Evolutionary conservation across 2,113 vertebrate species (phyloP).

Genomic region (Syngnathus floridae): DNA sequence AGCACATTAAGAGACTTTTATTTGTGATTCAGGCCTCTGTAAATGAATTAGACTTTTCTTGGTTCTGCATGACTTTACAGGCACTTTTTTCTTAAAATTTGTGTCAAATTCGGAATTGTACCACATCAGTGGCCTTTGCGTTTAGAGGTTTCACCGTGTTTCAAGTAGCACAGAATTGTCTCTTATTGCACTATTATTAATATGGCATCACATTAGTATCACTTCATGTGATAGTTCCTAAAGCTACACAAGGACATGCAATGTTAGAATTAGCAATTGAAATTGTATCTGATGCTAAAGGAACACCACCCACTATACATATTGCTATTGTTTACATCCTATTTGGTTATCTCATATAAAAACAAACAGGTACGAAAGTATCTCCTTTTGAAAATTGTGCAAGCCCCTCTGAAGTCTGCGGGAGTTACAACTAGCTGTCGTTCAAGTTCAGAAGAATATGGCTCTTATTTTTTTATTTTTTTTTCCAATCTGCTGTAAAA

Average conservation of each 20-base stretch:
- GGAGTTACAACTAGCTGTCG: conserved; percentile 18
- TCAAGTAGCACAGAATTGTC: neutral
- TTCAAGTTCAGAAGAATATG: conserved; percentile 38
- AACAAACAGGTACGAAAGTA: conserved; percentile 17
- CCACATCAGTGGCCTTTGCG: neutral
- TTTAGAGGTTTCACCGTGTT: neutral
- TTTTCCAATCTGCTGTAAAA: conserved; percentile 15
- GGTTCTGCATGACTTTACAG: neutral
- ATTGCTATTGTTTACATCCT: conserved; percentile 37
- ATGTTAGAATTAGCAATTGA: neutral
- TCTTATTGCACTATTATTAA: conserved; percentile 1
- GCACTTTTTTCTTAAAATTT: neutral
- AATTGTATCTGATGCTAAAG: neutral
- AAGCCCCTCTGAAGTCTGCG: neutral
- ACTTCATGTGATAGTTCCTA: neutral
- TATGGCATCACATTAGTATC: neutral
- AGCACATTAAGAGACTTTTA: neutral
- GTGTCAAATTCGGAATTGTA: neutral
- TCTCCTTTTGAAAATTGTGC: conserved; percentile 15
- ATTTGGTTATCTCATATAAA: conserved; percentile 28
- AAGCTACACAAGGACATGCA: conserved; percentile 2
- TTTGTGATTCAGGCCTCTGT: too few species aligned
- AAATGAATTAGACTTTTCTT: neutral
- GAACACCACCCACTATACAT: conserved; percentile 7
- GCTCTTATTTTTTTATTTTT: conserved; percentile 25